These are phyloP conservation scores for Coendou prehensilis DNA, from an alignment of 2,797 vertebrate genomes.

Conservation along the genomic window DNA sequence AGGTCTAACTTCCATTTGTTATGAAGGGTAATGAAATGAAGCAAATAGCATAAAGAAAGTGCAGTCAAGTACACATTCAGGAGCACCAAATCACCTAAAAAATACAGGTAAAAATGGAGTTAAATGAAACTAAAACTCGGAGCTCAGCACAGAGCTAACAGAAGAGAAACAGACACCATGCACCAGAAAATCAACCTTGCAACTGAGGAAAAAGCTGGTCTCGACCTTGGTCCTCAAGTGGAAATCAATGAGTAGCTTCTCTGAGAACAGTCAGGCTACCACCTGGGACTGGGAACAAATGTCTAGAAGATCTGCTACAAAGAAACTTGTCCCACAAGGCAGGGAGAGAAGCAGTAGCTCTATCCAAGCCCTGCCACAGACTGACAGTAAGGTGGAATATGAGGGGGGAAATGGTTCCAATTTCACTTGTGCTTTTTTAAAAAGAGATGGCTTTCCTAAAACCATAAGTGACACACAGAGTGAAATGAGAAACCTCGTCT, in stretches of 20 bases:
- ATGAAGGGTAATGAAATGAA: background rate
- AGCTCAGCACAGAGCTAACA: conserved; percentile 44
- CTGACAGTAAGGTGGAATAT: background rate
- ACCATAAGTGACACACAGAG: background rate
- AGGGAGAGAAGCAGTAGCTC: conserved; percentile 34
- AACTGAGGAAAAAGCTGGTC: background rate
- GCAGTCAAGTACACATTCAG: background rate
- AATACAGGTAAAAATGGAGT: conserved; percentile 25
- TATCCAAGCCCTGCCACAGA: background rate
- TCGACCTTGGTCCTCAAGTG: background rate
- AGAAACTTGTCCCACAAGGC: conserved; percentile 3
- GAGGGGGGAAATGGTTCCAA: background rate
- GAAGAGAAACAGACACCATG: conserved; percentile 42
- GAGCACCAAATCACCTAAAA: background rate
- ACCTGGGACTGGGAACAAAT: background rate
- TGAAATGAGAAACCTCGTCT: conserved; percentile 53
- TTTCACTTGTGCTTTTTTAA: background rate
- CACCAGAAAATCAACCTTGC: background rate
- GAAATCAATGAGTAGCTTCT: conserved; percentile 43
- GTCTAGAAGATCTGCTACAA: conserved; percentile 29
- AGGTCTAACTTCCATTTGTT: conserved; percentile 10
- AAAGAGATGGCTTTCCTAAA: conserved; percentile 16
- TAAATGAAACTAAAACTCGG: conserved; percentile 44
- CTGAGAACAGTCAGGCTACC: background rate
- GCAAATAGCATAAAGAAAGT: background rate